Evolutionary conservation across 2,888 invertebrate genomes (phyloP).

Genomic region (Dinocampus coccinellae): DNA sequence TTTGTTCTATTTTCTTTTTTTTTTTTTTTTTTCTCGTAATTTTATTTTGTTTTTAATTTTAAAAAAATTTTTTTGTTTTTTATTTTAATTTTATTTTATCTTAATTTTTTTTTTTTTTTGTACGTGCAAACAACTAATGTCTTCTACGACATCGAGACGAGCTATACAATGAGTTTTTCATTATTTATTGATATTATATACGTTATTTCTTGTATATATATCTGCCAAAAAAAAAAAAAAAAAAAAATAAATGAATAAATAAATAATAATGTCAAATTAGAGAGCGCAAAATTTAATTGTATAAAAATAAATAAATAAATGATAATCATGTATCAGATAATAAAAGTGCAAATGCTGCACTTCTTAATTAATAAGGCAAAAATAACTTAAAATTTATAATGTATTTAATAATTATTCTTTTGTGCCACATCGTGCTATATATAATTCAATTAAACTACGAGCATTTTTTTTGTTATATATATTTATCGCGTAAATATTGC

Average conservation of each 20-base stretch:
- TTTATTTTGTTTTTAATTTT: too few relatives aligned
- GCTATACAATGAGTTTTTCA: constrained; percentile 26
- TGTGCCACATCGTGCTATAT: constrained; percentile 3
- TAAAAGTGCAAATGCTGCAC: constrained; percentile 12
- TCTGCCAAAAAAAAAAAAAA: not conserved
- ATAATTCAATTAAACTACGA: not conserved
- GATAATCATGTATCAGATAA: not conserved
- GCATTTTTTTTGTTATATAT: not conserved
- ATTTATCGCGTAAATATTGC: not conserved
- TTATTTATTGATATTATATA: not conserved
- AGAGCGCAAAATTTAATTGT: not conserved
- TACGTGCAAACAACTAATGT: constrained; percentile 36
- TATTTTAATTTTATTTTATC: too few relatives aligned
- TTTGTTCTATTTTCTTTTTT: constrained; percentile 48
- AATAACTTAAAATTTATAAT: too few relatives aligned
- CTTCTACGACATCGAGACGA: constrained; percentile 40
- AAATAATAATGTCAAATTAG: not conserved
- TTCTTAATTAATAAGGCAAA: not conserved
- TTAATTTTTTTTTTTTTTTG: constrained; percentile 17
- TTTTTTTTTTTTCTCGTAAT: constrained; percentile 36
- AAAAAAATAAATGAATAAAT: not conserved
- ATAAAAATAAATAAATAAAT: not conserved
- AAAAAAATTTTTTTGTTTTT: constrained; percentile 38
- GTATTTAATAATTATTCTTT: not conserved
- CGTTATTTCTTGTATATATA: constrained; percentile 1